Conservation (phyloP, 23 tunicate species). For the Trididemnum nubilum region DNA sequence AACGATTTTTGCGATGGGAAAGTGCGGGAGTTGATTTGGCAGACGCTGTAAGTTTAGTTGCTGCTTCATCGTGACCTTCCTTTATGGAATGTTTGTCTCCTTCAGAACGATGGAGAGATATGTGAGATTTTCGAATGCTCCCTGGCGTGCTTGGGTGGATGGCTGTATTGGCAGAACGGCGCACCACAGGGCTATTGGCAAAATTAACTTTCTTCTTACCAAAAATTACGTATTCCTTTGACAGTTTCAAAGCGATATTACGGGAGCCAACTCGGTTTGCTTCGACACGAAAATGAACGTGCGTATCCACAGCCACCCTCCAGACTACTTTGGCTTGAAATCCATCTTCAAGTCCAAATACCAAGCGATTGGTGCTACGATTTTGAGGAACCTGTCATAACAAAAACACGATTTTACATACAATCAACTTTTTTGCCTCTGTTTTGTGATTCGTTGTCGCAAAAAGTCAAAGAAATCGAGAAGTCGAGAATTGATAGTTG, state of each 20-base stretch:
- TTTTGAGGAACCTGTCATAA: background rate
- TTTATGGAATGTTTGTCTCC: background rate
- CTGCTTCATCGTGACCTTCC: background rate
- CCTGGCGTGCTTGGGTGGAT: background rate
- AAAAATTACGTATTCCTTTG: background rate
- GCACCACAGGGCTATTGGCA: background rate
- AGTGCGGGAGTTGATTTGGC: background rate
- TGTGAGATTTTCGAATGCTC: constrained; percentile 5
- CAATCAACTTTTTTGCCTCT: too few relatives aligned
- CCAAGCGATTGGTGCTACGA: background rate
- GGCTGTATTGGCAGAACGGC: background rate
- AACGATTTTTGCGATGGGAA: background rate
- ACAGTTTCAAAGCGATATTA: background rate
- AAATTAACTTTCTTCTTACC: constrained; percentile 7
- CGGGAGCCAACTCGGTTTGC: background rate
- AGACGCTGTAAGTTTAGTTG: background rate
- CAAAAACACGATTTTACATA: too few relatives aligned
- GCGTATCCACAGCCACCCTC: constrained; percentile 60
- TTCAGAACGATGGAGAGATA: constrained; percentile 6
- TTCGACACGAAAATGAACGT: constrained; percentile 53
- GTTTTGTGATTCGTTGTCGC: too few relatives aligned
- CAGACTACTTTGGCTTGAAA: constrained; percentile 69
- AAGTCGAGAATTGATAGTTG: too few relatives aligned
- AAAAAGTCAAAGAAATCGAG: too few relatives aligned
- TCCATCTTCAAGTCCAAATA: constrained; percentile 40